Conservation (phyloP, 2,797 vertebrate species). For the Malurus splendens region DNA sequence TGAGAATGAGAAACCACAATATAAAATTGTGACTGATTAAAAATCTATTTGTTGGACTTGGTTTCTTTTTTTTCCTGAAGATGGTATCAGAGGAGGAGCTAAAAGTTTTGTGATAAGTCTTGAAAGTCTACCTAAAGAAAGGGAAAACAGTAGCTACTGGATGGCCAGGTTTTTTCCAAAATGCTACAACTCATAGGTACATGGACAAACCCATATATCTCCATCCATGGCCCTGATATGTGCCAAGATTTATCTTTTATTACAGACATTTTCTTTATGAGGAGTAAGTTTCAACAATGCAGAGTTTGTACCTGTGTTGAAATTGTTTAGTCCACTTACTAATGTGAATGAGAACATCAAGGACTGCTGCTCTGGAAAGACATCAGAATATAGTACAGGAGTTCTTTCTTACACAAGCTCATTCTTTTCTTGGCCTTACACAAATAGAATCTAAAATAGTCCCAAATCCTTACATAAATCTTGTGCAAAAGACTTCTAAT, state of each 20-base stretch:
- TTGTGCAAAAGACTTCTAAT: constrained; percentile 13
- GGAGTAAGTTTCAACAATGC: not conserved
- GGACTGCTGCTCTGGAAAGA: not conserved
- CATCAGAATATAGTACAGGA: not conserved
- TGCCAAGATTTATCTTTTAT: not conserved
- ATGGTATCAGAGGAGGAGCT: not conserved
- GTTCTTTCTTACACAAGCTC: not conserved
- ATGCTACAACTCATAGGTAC: not conserved
- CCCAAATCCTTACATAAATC: not conserved
- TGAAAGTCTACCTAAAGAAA: not conserved
- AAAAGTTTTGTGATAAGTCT: not conserved
- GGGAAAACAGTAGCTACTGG: not conserved
- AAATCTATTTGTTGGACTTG: not conserved
- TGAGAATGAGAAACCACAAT: not conserved
- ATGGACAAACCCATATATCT: not conserved
- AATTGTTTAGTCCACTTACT: not conserved
- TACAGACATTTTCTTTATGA: not conserved
- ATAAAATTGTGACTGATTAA: not conserved
- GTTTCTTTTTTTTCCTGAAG: not conserved
- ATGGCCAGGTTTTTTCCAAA: not conserved
- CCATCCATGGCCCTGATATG: not conserved
- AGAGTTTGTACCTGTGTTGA: not conserved
- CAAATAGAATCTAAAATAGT: not conserved
- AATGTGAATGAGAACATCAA: not conserved
- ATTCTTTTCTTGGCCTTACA: not conserved